Percentiles rank a stretch among this genome's conserved stretches.
Evolutionary conservation across 2,888 invertebrate genomes (phyloP).

Genomic region (Tubulanus polymorphus): DNA sequence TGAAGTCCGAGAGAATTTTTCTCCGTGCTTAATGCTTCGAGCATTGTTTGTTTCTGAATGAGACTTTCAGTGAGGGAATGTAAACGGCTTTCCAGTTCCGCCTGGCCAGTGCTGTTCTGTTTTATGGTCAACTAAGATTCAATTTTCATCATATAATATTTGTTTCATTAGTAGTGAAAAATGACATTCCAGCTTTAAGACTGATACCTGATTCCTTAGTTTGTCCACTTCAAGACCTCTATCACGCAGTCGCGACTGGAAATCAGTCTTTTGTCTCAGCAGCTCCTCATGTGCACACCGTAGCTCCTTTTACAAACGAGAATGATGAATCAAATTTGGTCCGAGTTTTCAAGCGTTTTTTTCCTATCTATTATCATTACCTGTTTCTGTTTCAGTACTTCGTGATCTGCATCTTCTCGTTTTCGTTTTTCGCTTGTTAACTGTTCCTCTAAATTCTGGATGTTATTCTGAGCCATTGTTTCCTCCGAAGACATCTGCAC

Average conservation of each 20-base stretch:
- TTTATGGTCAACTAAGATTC: neutral
- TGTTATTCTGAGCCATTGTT: slow-evolving; percentile 51
- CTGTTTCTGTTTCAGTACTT: slow-evolving; percentile 54
- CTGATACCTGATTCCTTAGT: slow-evolving; percentile 60
- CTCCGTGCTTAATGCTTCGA: slow-evolving; percentile 80
- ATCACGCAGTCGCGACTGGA: slow-evolving; percentile 57
- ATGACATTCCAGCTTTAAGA: too few species aligned
- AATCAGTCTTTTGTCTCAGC: slow-evolving; percentile 55
- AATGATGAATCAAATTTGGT: neutral
- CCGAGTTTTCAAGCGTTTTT: too few species aligned
- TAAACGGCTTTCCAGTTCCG: slow-evolving; percentile 56
- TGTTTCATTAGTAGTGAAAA: neutral
- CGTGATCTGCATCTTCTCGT: slow-evolving; percentile 54
- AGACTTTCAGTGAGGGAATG: slow-evolving; percentile 71
- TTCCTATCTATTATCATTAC: slow-evolving; percentile 29
- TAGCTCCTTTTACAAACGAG: slow-evolving; percentile 55
- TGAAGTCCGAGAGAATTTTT: slow-evolving; percentile 80
- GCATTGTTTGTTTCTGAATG: slow-evolving; percentile 76
- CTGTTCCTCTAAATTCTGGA: slow-evolving; percentile 56
- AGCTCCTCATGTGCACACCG: slow-evolving; percentile 60
- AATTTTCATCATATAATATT: too few species aligned
- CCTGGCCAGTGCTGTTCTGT: slow-evolving; percentile 10
- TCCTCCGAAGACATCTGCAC: slow-evolving; percentile 55
- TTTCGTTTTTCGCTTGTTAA: slow-evolving; percentile 52
- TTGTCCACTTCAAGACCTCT: slow-evolving; percentile 61